These are phyloP conservation scores for Lepidurus couesii DNA, from an alignment of 1,140 invertebrate genomes.

Conservation along the genomic window DNA sequence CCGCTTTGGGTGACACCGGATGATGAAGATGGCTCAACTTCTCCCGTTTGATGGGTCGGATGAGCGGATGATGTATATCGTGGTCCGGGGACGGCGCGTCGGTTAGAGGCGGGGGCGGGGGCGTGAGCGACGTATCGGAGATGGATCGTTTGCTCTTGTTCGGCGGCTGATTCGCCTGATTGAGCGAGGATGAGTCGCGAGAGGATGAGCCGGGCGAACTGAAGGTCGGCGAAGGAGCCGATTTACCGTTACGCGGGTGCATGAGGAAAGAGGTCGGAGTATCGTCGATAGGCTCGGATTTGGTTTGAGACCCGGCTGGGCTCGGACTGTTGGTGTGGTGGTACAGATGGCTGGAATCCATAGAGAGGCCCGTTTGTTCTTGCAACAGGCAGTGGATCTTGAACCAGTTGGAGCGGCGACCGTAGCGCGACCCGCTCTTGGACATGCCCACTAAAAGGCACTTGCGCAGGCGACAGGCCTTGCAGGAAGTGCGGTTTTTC, in stretches of 20 bases:
- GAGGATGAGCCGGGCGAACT: not conserved
- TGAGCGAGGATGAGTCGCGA: conserved; percentile 21
- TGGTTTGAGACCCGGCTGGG: conserved; percentile 29
- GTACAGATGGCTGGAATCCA: conserved; percentile 20
- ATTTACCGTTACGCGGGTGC: conserved; percentile 24
- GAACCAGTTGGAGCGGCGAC: conserved; percentile 48
- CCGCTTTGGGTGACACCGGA: conserved; percentile 8
- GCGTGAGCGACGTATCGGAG: not conserved
- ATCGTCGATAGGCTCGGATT: conserved; percentile 23
- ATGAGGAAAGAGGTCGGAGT: not conserved
- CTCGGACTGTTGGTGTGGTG: conserved; percentile 38
- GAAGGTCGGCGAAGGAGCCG: not conserved
- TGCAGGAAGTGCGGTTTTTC: conserved; percentile 52
- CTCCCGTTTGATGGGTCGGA: not conserved
- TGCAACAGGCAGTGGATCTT: conserved; percentile 49
- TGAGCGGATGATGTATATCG: not conserved
- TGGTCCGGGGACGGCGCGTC: not conserved
- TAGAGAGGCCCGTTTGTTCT: conserved; percentile 37
- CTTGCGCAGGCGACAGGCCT: conserved; percentile 51
- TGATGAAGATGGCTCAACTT: not conserved
- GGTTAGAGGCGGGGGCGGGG: not conserved
- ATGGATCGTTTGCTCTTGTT: not conserved
- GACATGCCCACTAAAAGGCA: conserved; percentile 53
- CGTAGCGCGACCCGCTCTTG: conserved; percentile 46
- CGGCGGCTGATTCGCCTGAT: not conserved